Percentiles rank a stretch among this genome's conserved stretches.
Evolutionary conservation across 2,797 vertebrate species (phyloP).

Genomic region (Poecile montanus): DNA sequence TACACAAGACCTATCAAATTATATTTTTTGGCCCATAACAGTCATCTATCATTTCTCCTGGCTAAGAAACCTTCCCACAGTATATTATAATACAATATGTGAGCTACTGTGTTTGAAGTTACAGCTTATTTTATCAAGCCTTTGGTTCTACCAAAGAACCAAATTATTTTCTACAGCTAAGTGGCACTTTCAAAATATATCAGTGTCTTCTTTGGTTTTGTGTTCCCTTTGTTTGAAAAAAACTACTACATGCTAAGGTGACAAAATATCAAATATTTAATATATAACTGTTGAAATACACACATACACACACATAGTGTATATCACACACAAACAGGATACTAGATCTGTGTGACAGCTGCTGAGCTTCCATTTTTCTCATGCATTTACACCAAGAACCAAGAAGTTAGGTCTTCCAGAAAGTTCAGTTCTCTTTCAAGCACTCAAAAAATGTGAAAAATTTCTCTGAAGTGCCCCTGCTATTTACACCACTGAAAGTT

Average conservation of each 20-base stretch:
- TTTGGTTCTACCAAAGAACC: background rate
- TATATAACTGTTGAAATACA: background rate
- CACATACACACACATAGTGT: fast-evolving
- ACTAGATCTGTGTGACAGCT: slow-evolving; percentile 46
- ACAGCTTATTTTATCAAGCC: slow-evolving; percentile 2
- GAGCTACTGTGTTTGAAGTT: slow-evolving; percentile 38
- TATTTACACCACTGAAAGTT: background rate
- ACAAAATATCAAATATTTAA: slow-evolving; percentile 12
- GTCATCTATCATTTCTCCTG: slow-evolving; percentile 14
- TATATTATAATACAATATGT: background rate
- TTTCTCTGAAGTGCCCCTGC: background rate
- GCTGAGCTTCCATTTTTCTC: slow-evolving; percentile 3
- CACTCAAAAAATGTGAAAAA: background rate
- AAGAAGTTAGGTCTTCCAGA: background rate
- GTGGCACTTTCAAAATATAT: background rate
- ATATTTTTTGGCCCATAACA: slow-evolving; percentile 16
- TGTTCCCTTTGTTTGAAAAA: slow-evolving; percentile 55
- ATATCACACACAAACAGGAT: background rate
- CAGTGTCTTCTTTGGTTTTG: background rate
- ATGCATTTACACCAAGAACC: slow-evolving; percentile 30
- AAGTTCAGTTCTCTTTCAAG: slow-evolving; percentile 14
- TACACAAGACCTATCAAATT: slow-evolving; percentile 38
- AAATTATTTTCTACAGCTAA: background rate
- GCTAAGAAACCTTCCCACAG: slow-evolving; percentile 32
- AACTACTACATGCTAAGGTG: slow-evolving; percentile 29